Evolutionary conservation across 2,888 invertebrate genomes (phyloP).

Genomic region (Drosophila anceps): DNA sequence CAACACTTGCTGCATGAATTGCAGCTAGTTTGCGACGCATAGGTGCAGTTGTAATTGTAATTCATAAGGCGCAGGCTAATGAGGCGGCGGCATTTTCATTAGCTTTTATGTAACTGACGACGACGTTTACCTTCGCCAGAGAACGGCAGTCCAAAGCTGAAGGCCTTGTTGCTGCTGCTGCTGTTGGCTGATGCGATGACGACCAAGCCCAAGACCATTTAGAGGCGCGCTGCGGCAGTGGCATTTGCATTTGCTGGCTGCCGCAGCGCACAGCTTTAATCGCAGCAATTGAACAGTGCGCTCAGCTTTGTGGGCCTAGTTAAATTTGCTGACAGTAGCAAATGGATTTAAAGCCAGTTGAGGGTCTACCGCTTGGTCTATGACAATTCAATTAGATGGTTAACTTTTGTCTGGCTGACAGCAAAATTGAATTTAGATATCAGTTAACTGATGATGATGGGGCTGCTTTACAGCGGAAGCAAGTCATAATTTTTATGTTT

Average conservation of each 20-base stretch:
- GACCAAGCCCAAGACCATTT: slow-evolving; percentile 65
- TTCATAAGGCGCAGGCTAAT: slow-evolving; percentile 61
- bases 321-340: slow-evolving; percentile 60
- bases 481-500: slow-evolving; percentile 5
- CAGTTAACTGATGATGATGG: slow-evolving; percentile 2
- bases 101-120: slow-evolving; percentile 61
- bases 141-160: slow-evolving; percentile 54
- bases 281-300: slow-evolving; percentile 61
- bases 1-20: slow-evolving; percentile 68
- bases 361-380: slow-evolving; percentile 31
- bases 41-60: slow-evolving; percentile 55
- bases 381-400: slow-evolving; percentile 70
- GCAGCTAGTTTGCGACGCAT: slow-evolving; percentile 62
- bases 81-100: slow-evolving; percentile 70
- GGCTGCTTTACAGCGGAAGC: slow-evolving; percentile 1
- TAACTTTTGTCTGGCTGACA: slow-evolving; percentile 13
- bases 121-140: slow-evolving; percentile 61
- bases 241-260: slow-evolving; percentile 63
- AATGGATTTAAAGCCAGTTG: slow-evolving; percentile 48
- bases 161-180: slow-evolving; percentile 41
- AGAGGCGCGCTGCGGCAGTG: slow-evolving; percentile 45
- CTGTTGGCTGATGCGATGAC: slow-evolving; percentile 25
- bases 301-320: slow-evolving; percentile 51
- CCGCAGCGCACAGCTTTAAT: slow-evolving; percentile 52
- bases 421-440: slow-evolving; percentile 11